Conservation (phyloP, 2,113 vertebrate species). For the Xiphorhynchus elegans region DNA sequence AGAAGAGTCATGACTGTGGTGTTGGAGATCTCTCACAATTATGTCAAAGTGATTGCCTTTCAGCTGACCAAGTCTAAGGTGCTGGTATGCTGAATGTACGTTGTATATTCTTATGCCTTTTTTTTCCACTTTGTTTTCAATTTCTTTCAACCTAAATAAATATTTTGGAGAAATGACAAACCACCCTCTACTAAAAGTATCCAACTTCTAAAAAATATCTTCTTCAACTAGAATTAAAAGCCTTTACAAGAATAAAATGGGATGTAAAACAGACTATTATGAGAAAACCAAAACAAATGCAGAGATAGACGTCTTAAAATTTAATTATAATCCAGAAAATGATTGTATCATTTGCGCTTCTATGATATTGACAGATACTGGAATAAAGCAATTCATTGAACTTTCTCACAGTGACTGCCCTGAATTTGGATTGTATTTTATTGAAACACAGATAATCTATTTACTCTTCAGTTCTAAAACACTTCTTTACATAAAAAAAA, state of each 20-base stretch:
- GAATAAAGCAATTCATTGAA: neutral
- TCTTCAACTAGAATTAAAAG: neutral
- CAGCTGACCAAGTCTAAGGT: conserved; percentile 87
- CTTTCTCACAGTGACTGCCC: neutral
- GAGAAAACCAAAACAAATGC: neutral
- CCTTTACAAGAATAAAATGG: neutral
- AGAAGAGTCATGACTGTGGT: conserved; percentile 55
- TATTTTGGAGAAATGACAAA: neutral
- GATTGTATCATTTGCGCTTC: neutral
- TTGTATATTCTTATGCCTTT: conserved; percentile 84
- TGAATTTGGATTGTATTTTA: neutral
- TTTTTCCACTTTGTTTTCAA: conserved; percentile 78
- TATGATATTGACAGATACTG: neutral
- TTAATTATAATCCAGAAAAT: neutral
- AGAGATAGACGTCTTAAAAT: neutral
- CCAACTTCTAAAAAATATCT: neutral
- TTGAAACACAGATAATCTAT: neutral
- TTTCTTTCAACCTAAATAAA: conserved; percentile 82
- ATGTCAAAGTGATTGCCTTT: conserved; percentile 93
- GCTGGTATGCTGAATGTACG: conserved; percentile 74
- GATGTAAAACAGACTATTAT: neutral
- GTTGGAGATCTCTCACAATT: conserved; percentile 83
- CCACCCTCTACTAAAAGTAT: neutral
- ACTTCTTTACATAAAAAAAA: neutral
- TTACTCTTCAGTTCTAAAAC: neutral